Evolutionary conservation across 2,113 vertebrate species (phyloP).

Genomic region (Tachysurus vachellii): DNA sequence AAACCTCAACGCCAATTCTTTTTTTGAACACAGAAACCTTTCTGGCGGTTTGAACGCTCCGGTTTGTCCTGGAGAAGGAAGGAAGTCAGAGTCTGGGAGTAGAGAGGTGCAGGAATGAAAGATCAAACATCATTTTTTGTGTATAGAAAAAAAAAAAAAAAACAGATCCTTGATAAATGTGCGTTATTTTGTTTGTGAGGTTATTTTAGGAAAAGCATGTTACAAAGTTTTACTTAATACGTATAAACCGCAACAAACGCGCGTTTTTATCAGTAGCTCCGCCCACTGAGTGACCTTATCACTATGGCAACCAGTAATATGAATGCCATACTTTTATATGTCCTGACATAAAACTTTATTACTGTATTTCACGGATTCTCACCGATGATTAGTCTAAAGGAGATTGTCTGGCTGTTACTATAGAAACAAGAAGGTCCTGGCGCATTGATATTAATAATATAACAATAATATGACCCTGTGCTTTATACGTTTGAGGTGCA

Average conservation of each 20-base stretch:
- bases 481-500: not conserved
- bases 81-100: conserved; percentile 73
- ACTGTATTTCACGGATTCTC: not conserved
- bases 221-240: too few relatives aligned
- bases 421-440: not conserved
- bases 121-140: conserved; percentile 63
- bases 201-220: not conserved
- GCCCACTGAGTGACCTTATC: too few relatives aligned
- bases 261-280: not conserved
- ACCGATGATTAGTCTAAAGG: not conserved
- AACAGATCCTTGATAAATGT: too few relatives aligned
- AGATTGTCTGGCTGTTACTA: not conserved
- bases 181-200: not conserved
- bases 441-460: too few relatives aligned
- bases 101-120: conserved; percentile 63
- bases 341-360: too few relatives aligned
- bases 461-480: not conserved
- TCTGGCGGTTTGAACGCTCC: conserved; percentile 46
- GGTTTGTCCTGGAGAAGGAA: conserved; percentile 72
- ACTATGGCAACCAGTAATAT: too few relatives aligned
- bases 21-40: conserved; percentile 58
- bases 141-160: conserved; percentile 27
- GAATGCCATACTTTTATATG: too few relatives aligned
- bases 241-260: not conserved
- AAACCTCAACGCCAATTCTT: conserved; percentile 58